These are phyloP conservation scores for Nyctalus aviator DNA, from an alignment of 2,797 vertebrate genomes.

Conservation along the genomic window DNA sequence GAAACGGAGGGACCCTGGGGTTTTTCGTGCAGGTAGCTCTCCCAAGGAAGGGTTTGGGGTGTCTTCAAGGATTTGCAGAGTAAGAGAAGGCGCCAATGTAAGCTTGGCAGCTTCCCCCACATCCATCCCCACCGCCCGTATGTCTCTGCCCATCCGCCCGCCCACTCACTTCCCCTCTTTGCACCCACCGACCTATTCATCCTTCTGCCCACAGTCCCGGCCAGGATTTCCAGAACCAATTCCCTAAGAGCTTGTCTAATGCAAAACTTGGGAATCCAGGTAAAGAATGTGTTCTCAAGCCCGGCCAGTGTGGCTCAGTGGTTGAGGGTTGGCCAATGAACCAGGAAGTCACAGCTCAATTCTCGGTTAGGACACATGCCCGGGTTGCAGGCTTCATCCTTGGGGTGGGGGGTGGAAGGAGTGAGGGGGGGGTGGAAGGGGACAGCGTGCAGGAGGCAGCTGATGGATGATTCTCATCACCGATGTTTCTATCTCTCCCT, in stretches of 20 bases:
- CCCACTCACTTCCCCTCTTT: fast-evolving
- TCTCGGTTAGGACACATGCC: too few species aligned
- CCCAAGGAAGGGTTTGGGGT: neutral
- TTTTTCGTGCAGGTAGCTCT: neutral
- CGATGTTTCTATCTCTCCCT: too few species aligned
- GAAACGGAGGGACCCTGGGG: neutral
- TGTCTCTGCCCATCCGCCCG: neutral
- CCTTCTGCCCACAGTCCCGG: too few species aligned
- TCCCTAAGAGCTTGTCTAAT: neutral
- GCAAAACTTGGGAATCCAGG: neutral
- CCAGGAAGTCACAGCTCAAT: too few species aligned
- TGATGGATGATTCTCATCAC: too few species aligned
- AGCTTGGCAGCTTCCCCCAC: neutral
- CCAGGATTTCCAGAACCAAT: neutral
- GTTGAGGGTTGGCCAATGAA: too few species aligned
- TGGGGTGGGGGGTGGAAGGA: too few species aligned
- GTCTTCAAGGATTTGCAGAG: neutral
- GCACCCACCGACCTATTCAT: fast-evolving
- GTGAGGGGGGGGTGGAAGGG: fast-evolving
- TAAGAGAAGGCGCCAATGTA: neutral
- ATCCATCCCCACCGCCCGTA: fast-evolving
- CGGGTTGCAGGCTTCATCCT: too few species aligned
- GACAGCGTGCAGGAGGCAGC: too few species aligned
- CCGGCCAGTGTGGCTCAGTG: too few species aligned
- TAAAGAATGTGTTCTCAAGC: too few species aligned